These are phyloP conservation scores for Diorhabda elongata DNA, from an alignment of 1,140 invertebrate genomes.

Conservation along the genomic window DNA sequence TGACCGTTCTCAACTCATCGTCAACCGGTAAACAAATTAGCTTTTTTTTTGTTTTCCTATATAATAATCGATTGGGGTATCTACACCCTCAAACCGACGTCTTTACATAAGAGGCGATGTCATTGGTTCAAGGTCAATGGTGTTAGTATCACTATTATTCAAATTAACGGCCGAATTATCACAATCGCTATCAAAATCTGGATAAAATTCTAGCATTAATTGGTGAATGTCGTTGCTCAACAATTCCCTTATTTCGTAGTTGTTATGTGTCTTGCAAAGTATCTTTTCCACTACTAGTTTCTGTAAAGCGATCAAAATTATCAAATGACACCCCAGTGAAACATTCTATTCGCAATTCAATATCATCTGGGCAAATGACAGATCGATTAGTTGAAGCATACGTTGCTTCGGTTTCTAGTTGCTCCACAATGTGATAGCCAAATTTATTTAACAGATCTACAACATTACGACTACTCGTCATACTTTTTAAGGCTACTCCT, in stretches of 20 bases:
- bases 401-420: slow-evolving; percentile 17
- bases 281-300: slow-evolving; percentile 30
- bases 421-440: slow-evolving; percentile 1
- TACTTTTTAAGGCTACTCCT: slow-evolving; percentile 34
- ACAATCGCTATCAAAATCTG: background rate
- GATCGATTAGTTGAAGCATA: background rate
- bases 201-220: background rate
- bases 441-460: slow-evolving; percentile 11
- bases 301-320: slow-evolving; percentile 48
- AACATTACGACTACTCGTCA: slow-evolving; percentile 12
- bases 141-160: too few relatives aligned
- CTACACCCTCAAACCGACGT: background rate
- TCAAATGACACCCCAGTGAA: slow-evolving; percentile 43
- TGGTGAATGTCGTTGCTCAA: background rate
- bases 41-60: background rate
- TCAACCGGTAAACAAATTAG: slow-evolving; percentile 5
- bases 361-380: background rate
- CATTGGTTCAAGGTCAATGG: too few relatives aligned
- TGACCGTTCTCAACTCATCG: background rate
- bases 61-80: background rate
- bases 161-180: background rate
- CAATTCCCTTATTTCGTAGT: slow-evolving; percentile 19
- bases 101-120: background rate
- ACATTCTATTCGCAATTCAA: slow-evolving; percentile 10
- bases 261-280: slow-evolving; percentile 28